Base-by-base conservation (phyloP, 2,797 vertebrate species). In the Epinephelus malabaricus region DNA sequence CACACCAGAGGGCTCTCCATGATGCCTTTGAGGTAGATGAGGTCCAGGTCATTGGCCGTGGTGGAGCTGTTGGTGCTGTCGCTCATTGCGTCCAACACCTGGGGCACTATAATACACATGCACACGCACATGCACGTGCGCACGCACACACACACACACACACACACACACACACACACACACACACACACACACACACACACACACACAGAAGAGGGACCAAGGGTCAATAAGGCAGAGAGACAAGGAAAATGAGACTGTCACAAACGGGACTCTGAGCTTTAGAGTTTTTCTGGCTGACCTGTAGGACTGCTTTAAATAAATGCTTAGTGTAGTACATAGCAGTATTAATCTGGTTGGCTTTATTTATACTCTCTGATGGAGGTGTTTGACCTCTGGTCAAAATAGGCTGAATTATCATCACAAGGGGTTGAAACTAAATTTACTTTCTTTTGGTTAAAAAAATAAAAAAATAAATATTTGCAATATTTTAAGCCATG, bases 11-110 rank as follows among this genome's bases (percentile, higher is more conserved):
- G 98, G 92, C 97, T 98, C 78, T 99, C 98, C 97, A 99, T 99
- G 91, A 99, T 98, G 90, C 98, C 97, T 95, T 98, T 99, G 81
- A 99, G 96, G 91, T 98, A 99, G 94, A 99, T 98, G 69, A 99
- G 96, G 92, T 99, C 98, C 92, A 99, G 96, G 93, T 98, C 98
- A 91, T 99, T 98, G 89, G 98, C 98, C 0, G 96, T 98, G 61
- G 97, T 97, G 11, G 98, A 97, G 67, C 96, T 96, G 5, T 78
- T 82, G 5, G 97, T 97, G 87, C 97, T 97, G 91, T 98, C 97
- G 25, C 97, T 98, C 92, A 98, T 96, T 58, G 96, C 95, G 84
- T 99, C 98, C 92, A 97, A 91, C 76, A 97, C 96, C 91, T 97
- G 97, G 92, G 96, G 96, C 88, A 94, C 97, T 95, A 92, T 92